phyloP scores from a whole-genome alignment of 1,140 invertebrate species.

The Bombyx mandarina region DNA sequence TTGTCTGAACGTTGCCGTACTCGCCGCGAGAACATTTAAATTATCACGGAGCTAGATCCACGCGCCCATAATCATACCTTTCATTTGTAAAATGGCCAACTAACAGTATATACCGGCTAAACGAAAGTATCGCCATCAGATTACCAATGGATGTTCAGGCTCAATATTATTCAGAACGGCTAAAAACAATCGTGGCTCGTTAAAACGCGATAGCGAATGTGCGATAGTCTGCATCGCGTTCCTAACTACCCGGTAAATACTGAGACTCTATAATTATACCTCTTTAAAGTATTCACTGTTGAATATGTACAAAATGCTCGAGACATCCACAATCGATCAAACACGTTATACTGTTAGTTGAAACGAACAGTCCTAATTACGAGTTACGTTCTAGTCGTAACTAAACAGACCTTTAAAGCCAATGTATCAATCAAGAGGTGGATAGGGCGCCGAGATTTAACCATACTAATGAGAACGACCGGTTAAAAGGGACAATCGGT shows the following conservation, averaged over 20 bases:
- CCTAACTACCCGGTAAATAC: slow-evolving; percentile 9
- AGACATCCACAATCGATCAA: slow-evolving; percentile 18
- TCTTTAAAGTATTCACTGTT: slow-evolving; percentile 1
- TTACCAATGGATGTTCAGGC: slow-evolving; percentile 41
- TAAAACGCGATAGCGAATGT: slow-evolving; percentile 55
- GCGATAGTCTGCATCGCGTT: slow-evolving; percentile 49
- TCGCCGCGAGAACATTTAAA: slow-evolving; percentile 59
- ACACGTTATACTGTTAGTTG: slow-evolving; percentile 12
- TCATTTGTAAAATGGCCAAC: slow-evolving; percentile 56
- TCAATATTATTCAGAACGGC: slow-evolving; percentile 68
- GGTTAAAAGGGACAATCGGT: slow-evolving; percentile 53
- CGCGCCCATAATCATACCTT: slow-evolving; percentile 54
- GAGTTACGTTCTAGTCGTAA: slow-evolving; percentile 20
- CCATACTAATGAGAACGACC: slow-evolving; percentile 54
- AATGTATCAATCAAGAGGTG: slow-evolving; percentile 57
- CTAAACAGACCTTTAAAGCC: slow-evolving; percentile 51
- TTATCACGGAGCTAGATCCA: slow-evolving; percentile 58
- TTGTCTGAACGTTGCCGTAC: slow-evolving; percentile 25
- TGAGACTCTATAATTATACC: too few species aligned
- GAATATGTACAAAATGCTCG: background rate
- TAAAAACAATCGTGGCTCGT: slow-evolving; percentile 69
- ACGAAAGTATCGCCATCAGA: slow-evolving; percentile 63
- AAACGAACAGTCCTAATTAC: slow-evolving; percentile 40
- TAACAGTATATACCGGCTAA: slow-evolving; percentile 46
- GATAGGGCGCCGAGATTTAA: slow-evolving; percentile 30